Conservation (phyloP, 2,797 vertebrate species). For the Notolabrus celidotus region DNA sequence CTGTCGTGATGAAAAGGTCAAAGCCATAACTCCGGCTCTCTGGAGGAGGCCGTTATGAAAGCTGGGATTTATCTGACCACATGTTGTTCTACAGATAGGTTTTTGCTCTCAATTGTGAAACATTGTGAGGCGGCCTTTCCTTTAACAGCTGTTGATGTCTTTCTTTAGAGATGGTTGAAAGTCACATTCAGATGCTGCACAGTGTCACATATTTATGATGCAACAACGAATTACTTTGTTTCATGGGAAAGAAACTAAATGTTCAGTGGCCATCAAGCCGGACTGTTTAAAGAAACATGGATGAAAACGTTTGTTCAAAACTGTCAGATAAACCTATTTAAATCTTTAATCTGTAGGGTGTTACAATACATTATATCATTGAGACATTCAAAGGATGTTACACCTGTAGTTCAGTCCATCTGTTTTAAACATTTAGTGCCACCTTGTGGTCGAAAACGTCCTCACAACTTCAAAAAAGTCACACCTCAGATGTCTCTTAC, state of each 20-base stretch:
- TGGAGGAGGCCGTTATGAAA: conserved; percentile 13
- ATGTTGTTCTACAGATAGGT: conserved; percentile 5
- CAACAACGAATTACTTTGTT: too few relatives aligned
- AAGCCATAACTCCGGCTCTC: conserved; percentile 34
- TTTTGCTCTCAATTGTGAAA: conserved; percentile 3
- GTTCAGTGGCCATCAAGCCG: background rate
- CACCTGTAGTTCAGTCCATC: background rate
- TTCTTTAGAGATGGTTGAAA: background rate
- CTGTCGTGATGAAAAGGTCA: conserved; percentile 38
- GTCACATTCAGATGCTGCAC: background rate
- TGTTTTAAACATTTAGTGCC: background rate
- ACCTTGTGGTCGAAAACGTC: background rate
- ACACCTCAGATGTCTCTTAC: background rate
- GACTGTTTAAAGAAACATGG: background rate
- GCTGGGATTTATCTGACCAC: conserved; percentile 16
- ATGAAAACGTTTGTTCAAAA: background rate
- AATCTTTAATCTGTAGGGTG: too few relatives aligned
- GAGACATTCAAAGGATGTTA: background rate
- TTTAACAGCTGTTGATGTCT: background rate
- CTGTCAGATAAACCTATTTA: too few relatives aligned
- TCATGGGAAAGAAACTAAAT: too few relatives aligned
- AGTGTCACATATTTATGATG: background rate
- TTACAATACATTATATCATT: too few relatives aligned
- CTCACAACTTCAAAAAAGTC: background rate
- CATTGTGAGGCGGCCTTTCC: background rate